phyloP scores from a whole-genome alignment of 2,888 invertebrate species.

The Brachyopa scutellaris region DNA sequence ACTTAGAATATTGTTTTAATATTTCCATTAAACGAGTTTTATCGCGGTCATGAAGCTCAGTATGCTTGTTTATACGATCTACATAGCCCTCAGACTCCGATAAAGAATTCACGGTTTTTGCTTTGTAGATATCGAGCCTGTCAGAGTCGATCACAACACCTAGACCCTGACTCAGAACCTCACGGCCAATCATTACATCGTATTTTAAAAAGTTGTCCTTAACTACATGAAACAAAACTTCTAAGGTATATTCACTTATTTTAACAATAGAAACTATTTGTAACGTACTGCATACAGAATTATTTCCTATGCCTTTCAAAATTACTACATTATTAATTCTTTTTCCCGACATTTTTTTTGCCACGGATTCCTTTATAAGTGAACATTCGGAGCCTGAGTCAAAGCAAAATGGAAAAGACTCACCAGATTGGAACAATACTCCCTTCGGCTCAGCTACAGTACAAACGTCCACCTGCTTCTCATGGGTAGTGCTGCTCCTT shows the following conservation, averaged over 20 bases:
- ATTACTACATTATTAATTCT: constrained; percentile 20
- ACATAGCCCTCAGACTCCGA: not conserved
- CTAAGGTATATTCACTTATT: not conserved
- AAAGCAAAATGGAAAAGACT: not conserved
- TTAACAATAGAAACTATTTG: constrained; percentile 6
- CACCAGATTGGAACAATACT: not conserved
- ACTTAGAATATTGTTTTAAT: constrained; percentile 9
- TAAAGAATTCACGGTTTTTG: not conserved
- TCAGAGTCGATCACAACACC: not conserved
- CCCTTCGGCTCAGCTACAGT: not conserved
- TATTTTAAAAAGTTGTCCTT: not conserved
- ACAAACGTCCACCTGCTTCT: not conserved
- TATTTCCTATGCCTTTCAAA: constrained; percentile 17
- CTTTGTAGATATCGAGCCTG: not conserved
- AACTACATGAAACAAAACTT: constrained; percentile 21
- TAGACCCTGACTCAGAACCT: constrained; percentile 7
- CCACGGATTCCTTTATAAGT: constrained; percentile 15
- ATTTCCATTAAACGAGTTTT: constrained; percentile 1
- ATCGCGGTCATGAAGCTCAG: not conserved
- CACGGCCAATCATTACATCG: constrained; percentile 13
- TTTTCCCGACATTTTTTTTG: no score
- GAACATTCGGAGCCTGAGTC: not conserved
- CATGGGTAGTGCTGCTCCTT: not conserved
- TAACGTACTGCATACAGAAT: not conserved
- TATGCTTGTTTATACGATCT: constrained; percentile 1